phyloP scores from a whole-genome alignment of 2,888 invertebrate genomes.

The Isoperla grammatica region DNA sequence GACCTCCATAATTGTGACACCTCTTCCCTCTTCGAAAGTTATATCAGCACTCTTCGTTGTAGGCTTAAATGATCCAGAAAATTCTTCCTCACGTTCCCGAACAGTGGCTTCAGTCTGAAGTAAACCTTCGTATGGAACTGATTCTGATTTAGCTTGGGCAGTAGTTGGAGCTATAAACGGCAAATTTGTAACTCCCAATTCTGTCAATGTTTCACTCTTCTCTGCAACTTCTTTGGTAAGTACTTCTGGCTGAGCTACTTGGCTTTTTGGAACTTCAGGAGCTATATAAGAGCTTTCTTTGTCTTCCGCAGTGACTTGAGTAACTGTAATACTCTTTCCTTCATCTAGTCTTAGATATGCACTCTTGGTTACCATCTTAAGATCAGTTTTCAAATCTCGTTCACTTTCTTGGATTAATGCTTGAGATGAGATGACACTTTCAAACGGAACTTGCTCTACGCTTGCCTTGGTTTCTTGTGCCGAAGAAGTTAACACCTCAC shows the following conservation, averaged over 20 bases:
- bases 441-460: constrained; percentile 34
- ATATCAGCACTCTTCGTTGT: constrained; percentile 39
- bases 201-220: constrained; percentile 38
- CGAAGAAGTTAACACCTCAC: constrained; percentile 36
- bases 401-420: constrained; percentile 37
- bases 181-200: constrained; percentile 34
- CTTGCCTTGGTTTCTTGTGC: constrained; percentile 37
- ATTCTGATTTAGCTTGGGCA: constrained; percentile 32
- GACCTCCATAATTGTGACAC: constrained; percentile 44
- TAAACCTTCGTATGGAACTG: constrained; percentile 35
- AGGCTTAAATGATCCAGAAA: constrained; percentile 40
- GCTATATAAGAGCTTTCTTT: constrained; percentile 37
- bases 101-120: constrained; percentile 27
- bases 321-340: constrained; percentile 35
- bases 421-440: constrained; percentile 37
- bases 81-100: constrained; percentile 36
- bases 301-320: constrained; percentile 37
- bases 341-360: constrained; percentile 36
- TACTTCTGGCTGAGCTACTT: constrained; percentile 36
- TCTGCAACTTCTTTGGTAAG: constrained; percentile 38
- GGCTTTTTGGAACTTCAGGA: constrained; percentile 35
- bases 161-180: constrained; percentile 13
- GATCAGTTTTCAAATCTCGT: constrained; percentile 31
- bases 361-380: constrained; percentile 31
- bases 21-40: constrained; percentile 35